Evolutionary conservation across 2,797 vertebrate genomes (phyloP).

Genomic region (Melanotaenia trifasciata): DNA sequence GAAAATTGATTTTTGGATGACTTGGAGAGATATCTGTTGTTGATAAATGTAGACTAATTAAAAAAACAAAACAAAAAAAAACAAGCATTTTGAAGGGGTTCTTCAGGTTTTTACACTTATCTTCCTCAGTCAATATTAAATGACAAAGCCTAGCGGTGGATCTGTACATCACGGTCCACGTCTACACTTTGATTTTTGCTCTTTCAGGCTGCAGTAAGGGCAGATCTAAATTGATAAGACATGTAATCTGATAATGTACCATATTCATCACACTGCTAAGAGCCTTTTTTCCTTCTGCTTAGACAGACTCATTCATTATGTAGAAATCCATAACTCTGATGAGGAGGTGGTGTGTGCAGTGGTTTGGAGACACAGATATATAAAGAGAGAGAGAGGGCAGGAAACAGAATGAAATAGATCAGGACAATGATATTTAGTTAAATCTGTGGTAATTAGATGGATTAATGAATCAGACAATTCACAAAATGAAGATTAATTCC

Average conservation of each 20-base stretch:
- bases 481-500: constrained; percentile 78
- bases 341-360: constrained; percentile 7
- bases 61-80: background rate
- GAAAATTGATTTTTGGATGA: background rate
- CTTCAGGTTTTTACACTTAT: constrained; percentile 23
- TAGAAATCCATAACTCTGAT: constrained; percentile 66
- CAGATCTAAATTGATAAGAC: constrained; percentile 66
- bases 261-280: constrained; percentile 72
- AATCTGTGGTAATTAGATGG: constrained; percentile 72
- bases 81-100: background rate
- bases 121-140: constrained; percentile 30
- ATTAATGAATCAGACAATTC: constrained; percentile 78
- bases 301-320: constrained; percentile 79
- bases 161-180: constrained; percentile 33
- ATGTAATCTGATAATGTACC: constrained; percentile 76
- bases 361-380: constrained; percentile 22
- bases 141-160: constrained; percentile 4
- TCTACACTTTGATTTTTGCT: constrained; percentile 36
- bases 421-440: constrained; percentile 65
- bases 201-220: constrained; percentile 34
- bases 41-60: constrained; percentile 30
- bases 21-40: constrained; percentile 6
- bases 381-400: constrained; percentile 29
- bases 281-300: constrained; percentile 66
- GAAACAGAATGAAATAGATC: constrained; percentile 63